A percentile compares a stretch with the other conserved stretches of the same genome.
These are phyloP conservation scores for Volucella inflata DNA, from an alignment of 2,888 invertebrate genomes.

Conservation along the genomic window DNA sequence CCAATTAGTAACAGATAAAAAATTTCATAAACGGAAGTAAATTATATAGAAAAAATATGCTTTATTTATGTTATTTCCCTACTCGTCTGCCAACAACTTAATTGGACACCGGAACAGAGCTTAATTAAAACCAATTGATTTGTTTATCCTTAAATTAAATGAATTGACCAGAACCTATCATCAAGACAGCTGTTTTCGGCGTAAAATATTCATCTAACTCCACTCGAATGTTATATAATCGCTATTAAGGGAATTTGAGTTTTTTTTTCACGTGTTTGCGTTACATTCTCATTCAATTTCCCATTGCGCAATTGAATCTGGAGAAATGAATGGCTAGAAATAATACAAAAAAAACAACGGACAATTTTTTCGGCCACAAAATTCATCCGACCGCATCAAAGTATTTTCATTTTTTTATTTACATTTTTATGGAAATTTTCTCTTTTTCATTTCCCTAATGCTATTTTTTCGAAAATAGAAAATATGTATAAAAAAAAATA, in stretches of 20 bases:
- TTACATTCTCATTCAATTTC: neutral
- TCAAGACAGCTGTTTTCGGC: slow-evolving; percentile 1
- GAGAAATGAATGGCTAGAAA: slow-evolving; percentile 21
- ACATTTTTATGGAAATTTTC: slow-evolving; percentile 13
- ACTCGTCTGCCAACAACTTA: neutral
- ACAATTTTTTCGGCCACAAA: slow-evolving; percentile 51
- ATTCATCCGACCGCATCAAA: slow-evolving; percentile 37
- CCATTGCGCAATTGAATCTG: slow-evolving; percentile 37
- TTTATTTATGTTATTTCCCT: slow-evolving; percentile 53
- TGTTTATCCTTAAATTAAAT: neutral
- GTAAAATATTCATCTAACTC: slow-evolving; percentile 15
- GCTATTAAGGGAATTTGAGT: slow-evolving; percentile 21
- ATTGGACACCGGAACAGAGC: too few species aligned
- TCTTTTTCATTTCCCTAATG: slow-evolving; percentile 3
- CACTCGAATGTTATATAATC: slow-evolving; percentile 19
- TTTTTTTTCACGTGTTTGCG: slow-evolving; percentile 13
- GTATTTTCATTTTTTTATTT: slow-evolving; percentile 29
- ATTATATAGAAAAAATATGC: slow-evolving; percentile 61
- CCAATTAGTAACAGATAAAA: too few species aligned
- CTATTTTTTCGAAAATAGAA: neutral
- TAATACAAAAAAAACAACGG: slow-evolving; percentile 34
- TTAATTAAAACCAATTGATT: neutral
- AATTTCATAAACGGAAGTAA: slow-evolving; percentile 6
- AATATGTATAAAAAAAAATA: slow-evolving; percentile 5
- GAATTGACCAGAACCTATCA: neutral